A percentile compares a stretch with the other conserved stretches of the same genome.
Conservation (phyloP, 1,140 invertebrate genomes). For the Tetramorium parvispinum region DNA sequence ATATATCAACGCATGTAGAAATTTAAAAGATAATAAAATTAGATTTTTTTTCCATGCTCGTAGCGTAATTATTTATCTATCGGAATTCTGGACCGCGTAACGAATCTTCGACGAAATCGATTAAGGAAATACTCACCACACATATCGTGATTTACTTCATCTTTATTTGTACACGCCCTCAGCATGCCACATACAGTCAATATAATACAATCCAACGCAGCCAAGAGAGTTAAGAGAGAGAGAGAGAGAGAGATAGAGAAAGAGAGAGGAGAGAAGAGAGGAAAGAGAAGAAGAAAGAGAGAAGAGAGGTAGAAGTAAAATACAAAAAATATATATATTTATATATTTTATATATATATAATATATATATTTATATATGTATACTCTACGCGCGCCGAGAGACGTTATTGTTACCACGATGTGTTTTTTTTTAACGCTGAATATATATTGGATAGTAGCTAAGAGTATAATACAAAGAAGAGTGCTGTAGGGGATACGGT, state of each 20-base stretch:
- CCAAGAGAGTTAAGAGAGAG: constrained; percentile 61
- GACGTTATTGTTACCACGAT: constrained; percentile 76
- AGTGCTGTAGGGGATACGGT: constrained; percentile 72
- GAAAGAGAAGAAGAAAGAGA: constrained; percentile 14
- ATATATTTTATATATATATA: constrained; percentile 60
- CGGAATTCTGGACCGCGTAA: neutral
- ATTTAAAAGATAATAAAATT: neutral
- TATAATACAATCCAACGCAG: constrained; percentile 81
- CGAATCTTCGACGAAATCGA: neutral
- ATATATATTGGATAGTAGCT: constrained; percentile 74
- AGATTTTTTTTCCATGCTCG: neutral
- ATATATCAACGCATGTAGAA: neutral
- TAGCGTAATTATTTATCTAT: neutral
- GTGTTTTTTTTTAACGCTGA: constrained; percentile 70
- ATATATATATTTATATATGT: constrained; percentile 64
- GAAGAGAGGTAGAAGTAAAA: constrained; percentile 77
- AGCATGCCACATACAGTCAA: constrained; percentile 81
- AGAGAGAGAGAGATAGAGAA: neutral
- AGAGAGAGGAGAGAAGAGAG: neutral
- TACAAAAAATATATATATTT: constrained; percentile 81
- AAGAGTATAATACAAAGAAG: constrained; percentile 78
- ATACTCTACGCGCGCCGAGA: constrained; percentile 71
- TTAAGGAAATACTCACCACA: neutral
- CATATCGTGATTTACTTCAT: constrained; percentile 74
- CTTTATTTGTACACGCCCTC: constrained; percentile 82